A percentile compares a stretch with the other conserved stretches of the same genome.
Evolutionary conservation across 2,113 vertebrate species (phyloP).

Genomic region (Eulemur rufifrons): DNA sequence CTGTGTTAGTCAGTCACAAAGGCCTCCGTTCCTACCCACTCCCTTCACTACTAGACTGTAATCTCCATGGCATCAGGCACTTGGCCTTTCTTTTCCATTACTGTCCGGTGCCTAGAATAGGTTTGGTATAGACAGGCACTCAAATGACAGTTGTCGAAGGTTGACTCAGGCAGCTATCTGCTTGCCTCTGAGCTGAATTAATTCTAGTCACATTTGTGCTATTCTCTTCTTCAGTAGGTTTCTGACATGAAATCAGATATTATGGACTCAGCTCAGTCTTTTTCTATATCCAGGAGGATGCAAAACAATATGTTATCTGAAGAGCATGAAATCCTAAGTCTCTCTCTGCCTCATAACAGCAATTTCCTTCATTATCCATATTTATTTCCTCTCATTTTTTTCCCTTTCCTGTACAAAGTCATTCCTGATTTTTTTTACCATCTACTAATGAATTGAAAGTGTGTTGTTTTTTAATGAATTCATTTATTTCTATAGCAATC

Average conservation of each 20-base stretch:
- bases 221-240: neutral
- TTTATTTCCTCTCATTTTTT: neutral
- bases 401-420: neutral
- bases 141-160: neutral
- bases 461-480: neutral
- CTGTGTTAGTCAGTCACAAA: neutral
- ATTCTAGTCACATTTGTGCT: neutral
- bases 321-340: neutral
- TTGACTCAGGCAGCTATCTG: neutral
- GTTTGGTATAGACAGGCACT: neutral
- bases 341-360: neutral
- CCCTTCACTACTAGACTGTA: neutral
- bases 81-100: neutral
- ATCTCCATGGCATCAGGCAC: neutral
- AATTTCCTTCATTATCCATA: neutral
- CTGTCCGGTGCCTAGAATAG: neutral
- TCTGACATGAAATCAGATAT: constrained; percentile 16
- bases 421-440: neutral
- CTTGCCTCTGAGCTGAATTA: neutral
- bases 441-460: neutral
- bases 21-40: neutral
- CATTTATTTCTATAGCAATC: neutral
- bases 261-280: neutral
- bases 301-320: neutral
- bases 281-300: neutral